Conservation (phyloP, 1,140 invertebrate genomes). For the Rhynchophorus ferrugineus region DNA sequence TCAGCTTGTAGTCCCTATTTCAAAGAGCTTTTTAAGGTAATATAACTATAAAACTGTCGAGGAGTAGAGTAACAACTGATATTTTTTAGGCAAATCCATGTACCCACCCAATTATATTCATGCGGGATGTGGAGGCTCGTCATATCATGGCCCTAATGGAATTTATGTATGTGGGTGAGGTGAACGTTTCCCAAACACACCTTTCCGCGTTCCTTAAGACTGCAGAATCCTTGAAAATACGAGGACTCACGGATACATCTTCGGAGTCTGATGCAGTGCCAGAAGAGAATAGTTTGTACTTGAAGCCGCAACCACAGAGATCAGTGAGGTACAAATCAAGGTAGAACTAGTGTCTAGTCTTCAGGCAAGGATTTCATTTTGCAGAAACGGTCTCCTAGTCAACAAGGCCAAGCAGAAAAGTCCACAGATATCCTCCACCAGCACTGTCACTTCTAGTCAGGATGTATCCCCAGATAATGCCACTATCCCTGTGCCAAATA, state of each 20-base stretch:
- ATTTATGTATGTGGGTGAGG: conserved; percentile 69
- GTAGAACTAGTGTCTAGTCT: too few relatives aligned
- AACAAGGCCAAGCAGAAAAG: conserved; percentile 27
- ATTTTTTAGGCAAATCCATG: conserved; percentile 72
- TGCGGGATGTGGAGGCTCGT: conserved; percentile 65
- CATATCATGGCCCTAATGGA: conserved; percentile 60
- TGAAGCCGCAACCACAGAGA: conserved; percentile 29
- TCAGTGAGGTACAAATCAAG: conserved; percentile 6
- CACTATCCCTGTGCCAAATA: conserved; percentile 14
- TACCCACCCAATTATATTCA: conserved; percentile 77
- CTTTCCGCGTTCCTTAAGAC: conserved; percentile 61
- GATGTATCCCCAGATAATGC: conserved; percentile 25
- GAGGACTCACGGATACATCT: conserved; percentile 57
- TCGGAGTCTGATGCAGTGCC: conserved; percentile 24
- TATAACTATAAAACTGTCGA: conserved; percentile 14
- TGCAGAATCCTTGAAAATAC: conserved; percentile 63
- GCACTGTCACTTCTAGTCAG: conserved; percentile 37
- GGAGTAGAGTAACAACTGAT: conserved; percentile 34
- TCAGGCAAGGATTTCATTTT: not conserved
- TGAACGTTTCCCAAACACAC: conserved; percentile 67
- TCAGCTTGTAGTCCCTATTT: conserved; percentile 75
- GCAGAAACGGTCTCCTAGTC: conserved; percentile 11
- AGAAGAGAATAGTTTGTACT: conserved; percentile 31
- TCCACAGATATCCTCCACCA: conserved; percentile 28
- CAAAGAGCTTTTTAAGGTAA: conserved; percentile 74